Base-by-base conservation (phyloP, 2,113 vertebrate genomes). In the Zosterops hypoxanthus region DNA sequence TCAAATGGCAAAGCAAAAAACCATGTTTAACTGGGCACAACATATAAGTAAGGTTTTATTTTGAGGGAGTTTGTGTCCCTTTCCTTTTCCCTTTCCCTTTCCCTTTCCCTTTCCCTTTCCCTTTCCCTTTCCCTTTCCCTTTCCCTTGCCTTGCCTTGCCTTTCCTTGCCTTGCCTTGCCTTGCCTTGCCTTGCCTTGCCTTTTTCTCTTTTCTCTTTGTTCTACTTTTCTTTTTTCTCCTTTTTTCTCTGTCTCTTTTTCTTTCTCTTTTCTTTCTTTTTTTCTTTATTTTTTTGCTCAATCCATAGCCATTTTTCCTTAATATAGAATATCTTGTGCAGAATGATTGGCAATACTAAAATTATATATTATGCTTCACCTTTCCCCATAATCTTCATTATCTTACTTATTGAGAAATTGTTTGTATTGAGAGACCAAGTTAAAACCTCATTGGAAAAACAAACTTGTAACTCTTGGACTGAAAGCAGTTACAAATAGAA, bases 71-170 rank as follows among this genome's bases (percentile, higher is more conserved):
- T 34, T 71, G 3, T 42, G 5, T 4, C 2, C 10, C 1, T 13
- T 12, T 15, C 13, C 5, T 9, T 9, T 24, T 25, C 25, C 6
- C 9, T 16, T 10, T 28, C 28, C 9, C 6, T 18, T 7, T 53
- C 9, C 6, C 18, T 11, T 29, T 6, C 5, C 9, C 5, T 14
- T 34, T 59, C 16, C 5, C 5, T 6, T 4, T 20, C 33, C 5
- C 4, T 20, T 3, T n/a, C 3, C 3, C 8, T 11, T 26, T 4
- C 9, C 4, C 11, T 52, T 16, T 26, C 5, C 1, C 10, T 47
- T 21, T 8, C 2, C 8, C 34, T 21, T 5, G 2, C 9, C 11
- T 39, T 17, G 6, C 5, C 12, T 53, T 5, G 14, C 5, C 10
- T 46, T 21, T 6, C 17, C 11, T 29, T n/a, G n/a, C n/a, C n/a